A percentile compares a stretch with the other conserved stretches of the same genome.
phyloP scores from a whole-genome alignment of 2,797 vertebrate species.

The Petrocephalus schoutedeni region DNA sequence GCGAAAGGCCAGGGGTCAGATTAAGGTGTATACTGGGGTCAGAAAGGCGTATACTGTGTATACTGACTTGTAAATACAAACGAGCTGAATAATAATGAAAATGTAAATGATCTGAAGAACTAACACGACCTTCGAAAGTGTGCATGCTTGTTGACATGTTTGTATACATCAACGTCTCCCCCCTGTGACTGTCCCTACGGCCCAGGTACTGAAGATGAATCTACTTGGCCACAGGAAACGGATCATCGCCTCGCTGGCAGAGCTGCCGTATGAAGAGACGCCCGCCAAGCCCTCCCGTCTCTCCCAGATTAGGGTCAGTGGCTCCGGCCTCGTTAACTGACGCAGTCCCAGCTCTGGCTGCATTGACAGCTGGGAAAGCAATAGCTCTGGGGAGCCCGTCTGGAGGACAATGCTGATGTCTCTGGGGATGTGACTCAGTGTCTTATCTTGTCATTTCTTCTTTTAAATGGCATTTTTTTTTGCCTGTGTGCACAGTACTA shows the following conservation, averaged over 20 bases:
- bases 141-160: neutral
- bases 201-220: slow-evolving; percentile 87
- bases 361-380: neutral
- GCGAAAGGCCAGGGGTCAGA: neutral
- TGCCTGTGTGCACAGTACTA: neutral
- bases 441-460: neutral
- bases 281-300: slow-evolving; percentile 88
- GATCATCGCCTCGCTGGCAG: slow-evolving; percentile 88
- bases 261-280: slow-evolving; percentile 88
- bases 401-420: neutral
- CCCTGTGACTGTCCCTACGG: neutral
- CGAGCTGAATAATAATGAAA: neutral
- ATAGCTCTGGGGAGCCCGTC: neutral
- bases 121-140: neutral
- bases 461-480: neutral
- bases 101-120: neutral
- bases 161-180: neutral
- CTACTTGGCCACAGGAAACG: slow-evolving; percentile 91
- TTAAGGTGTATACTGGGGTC: neutral
- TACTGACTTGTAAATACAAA: slow-evolving; percentile 25
- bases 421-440: neutral
- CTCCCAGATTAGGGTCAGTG: slow-evolving; percentile 88
- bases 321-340: neutral
- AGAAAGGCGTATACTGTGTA: slow-evolving; percentile 30
- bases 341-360: neutral